Evolutionary conservation across 2,113 vertebrate genomes (phyloP).

Genomic region (Nyctereutes procyonoides): DNA sequence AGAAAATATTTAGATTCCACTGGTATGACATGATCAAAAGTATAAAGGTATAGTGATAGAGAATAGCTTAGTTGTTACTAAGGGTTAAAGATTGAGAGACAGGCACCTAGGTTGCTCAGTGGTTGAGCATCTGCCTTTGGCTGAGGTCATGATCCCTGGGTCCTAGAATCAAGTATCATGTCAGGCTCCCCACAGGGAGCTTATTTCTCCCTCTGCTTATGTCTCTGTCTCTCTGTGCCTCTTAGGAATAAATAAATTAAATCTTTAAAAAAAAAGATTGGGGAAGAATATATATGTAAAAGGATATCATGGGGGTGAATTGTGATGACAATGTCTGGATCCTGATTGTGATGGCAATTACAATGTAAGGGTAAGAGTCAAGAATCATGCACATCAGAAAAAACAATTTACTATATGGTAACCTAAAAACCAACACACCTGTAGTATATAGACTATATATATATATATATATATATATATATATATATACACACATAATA

Average conservation of each 20-base stretch:
- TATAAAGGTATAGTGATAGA: background rate
- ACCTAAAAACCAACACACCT: background rate
- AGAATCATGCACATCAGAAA: background rate
- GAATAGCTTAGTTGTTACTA: background rate
- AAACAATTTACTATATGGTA: background rate
- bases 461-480: background rate
- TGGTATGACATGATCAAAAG: background rate
- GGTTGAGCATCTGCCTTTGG: too few species aligned
- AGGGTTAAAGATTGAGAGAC: background rate
- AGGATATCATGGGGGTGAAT: too few species aligned
- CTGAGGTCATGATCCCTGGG: too few species aligned
- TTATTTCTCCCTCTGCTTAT: too few species aligned
- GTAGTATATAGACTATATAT: background rate
- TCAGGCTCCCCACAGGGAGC: too few species aligned
- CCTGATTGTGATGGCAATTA: background rate
- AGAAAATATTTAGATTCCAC: background rate
- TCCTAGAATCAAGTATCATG: too few species aligned
- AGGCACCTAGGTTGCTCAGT: too few species aligned
- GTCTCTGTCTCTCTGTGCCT: too few species aligned
- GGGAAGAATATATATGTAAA: background rate
- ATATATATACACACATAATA: background rate
- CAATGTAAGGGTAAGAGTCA: background rate
- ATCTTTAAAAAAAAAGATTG: too few species aligned
- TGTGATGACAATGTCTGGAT: background rate
- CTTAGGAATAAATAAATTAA: too few species aligned